Evolutionary conservation across 1,140 invertebrate species (phyloP).

Genomic region (Dryas iulia): DNA sequence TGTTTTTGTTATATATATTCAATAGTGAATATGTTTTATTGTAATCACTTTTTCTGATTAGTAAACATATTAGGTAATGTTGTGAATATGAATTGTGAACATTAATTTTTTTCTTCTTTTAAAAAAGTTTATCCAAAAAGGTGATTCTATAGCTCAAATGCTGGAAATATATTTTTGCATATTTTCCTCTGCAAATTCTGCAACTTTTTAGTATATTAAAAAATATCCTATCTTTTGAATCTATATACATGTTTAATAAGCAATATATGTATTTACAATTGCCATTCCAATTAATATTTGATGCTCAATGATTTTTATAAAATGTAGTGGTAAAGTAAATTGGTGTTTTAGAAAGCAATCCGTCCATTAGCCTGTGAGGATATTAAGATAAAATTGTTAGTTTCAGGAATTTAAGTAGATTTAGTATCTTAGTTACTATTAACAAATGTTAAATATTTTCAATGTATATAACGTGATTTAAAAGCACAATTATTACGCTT

Average conservation of each 20-base stretch:
- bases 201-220: not conserved
- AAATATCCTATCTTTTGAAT: not conserved
- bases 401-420: not conserved
- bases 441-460: not conserved
- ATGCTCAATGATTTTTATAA: not conserved
- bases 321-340: not conserved
- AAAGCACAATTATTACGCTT: constrained; percentile 1
- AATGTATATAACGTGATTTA: not conserved
- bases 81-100: no score
- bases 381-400: not conserved
- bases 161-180: no score
- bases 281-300: not conserved
- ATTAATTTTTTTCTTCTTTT: no score
- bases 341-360: constrained; percentile 3
- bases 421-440: not conserved
- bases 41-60: not conserved
- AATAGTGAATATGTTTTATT: constrained; percentile 6
- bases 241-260: not conserved
- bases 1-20: constrained; percentile 26
- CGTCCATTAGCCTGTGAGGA: constrained; percentile 16
- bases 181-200: not conserved
- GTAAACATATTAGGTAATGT: not conserved
- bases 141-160: no score
- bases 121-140: no score
- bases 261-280: constrained; percentile 5